Percentiles rank a stretch among this genome's conserved stretches.
Evolutionary conservation across 2,113 vertebrate genomes (phyloP).

Genomic region (Alethe castanea): DNA sequence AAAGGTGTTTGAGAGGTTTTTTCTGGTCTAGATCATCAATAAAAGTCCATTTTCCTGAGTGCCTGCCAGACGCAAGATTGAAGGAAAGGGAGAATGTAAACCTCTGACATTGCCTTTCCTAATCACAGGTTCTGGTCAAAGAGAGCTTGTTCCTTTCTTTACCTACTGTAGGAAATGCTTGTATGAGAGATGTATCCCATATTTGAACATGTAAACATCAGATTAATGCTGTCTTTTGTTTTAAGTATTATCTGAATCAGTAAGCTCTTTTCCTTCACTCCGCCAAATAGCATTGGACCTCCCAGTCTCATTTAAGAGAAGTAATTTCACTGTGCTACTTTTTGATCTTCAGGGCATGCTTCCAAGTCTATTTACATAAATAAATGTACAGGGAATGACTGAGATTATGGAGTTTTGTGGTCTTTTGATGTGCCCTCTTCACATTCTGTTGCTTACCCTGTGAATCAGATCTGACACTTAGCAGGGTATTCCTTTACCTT

Average conservation of each 20-base stretch:
- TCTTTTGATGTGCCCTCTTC: neutral
- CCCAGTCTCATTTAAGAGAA: neutral
- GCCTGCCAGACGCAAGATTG: neutral
- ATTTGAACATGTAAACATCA: slow-evolving; percentile 18
- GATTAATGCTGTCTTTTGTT: slow-evolving; percentile 33
- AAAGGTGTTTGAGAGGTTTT: neutral
- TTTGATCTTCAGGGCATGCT: neutral
- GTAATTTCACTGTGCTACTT: neutral
- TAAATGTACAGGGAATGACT: neutral
- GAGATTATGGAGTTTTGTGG: neutral
- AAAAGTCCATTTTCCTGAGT: neutral
- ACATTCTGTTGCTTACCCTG: neutral
- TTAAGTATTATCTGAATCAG: slow-evolving; percentile 12
- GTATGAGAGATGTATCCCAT: neutral
- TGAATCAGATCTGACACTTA: neutral
- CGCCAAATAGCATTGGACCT: neutral
- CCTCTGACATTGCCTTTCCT: neutral
- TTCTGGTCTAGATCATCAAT: neutral
- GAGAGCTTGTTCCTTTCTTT: neutral
- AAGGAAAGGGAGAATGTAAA: neutral
- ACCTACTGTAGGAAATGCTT: neutral
- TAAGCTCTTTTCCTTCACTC: neutral
- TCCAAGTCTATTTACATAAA: slow-evolving; percentile 14
- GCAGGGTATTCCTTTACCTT: neutral
- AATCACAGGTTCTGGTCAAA: neutral